Evolutionary conservation across 2,797 vertebrate species (phyloP), one percentile per base, ranked within the genome.

Genomic region (Odontamblyopus lacepedii): DNA sequence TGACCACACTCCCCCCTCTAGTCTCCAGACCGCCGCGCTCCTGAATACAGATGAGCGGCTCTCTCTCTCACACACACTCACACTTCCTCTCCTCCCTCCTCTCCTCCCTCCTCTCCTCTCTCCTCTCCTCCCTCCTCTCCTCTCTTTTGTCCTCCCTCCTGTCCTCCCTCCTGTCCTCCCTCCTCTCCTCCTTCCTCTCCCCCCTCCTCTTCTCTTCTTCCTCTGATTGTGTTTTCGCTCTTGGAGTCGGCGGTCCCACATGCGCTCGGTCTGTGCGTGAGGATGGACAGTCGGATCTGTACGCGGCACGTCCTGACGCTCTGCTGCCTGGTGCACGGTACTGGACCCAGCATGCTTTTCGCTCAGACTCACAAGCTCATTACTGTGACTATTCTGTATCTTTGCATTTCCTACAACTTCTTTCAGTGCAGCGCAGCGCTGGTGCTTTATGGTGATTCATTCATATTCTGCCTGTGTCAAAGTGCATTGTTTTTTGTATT

Each of bases 241-340:
- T 26, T 29, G 5, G 18, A 32, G 62, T 70, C 73, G 72, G 71
- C 68, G 76, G 29, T 15, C 4, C 1, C 29, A 80, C 53, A 67
- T 66, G 66, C 0, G 32, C 1, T 78, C 65, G 4, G 48, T 74
- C 66, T 65, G 57, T 51, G 56, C 60, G 51, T 74, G 76, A 82
- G 56, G 76, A 87, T 87, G 85, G 76, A 85, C 0, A 35, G 71
- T 72, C 76, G 78, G 67, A n/a, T 59, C 53, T 79, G 82, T 66
- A 73, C 62, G n/a, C 74, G 73, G 69, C 79, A 70, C 2, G 50
- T 82, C 29, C 73, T 84, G 74, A 82, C 6, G 50, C 81, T 87
- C 71, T 87, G 78, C 81, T 81, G 79, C 81, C 75, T 85, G 63
- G 3, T 87, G 2, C 70, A 78, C 11, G 78, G 85, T 87, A 78